These are phyloP conservation scores for Punctoribates punctum DNA, from an alignment of 2,888 invertebrate genomes.

Conservation along the genomic window DNA sequence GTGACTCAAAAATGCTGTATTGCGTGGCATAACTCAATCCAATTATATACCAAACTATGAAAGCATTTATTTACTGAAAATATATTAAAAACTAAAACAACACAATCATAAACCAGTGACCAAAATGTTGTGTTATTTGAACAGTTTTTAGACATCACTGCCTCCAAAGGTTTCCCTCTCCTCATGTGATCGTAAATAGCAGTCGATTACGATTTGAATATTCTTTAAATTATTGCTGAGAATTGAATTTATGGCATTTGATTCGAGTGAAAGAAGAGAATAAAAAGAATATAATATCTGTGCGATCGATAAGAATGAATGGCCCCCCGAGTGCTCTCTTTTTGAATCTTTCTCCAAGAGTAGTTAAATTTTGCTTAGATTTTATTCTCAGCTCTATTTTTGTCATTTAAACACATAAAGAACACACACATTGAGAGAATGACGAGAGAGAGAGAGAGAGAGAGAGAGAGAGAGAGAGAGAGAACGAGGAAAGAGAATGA, in stretches of 20 bases:
- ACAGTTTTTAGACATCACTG: background rate
- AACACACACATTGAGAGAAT: slow-evolving; percentile 4
- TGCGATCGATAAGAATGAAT: slow-evolving; percentile 15
- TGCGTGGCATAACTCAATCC: slow-evolving; percentile 31
- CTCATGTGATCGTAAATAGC: too few species aligned
- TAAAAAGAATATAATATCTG: slow-evolving; percentile 4
- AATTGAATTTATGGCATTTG: slow-evolving; percentile 11
- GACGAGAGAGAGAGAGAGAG: slow-evolving; percentile 40
- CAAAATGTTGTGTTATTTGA: background rate
- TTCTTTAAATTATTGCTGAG: background rate
- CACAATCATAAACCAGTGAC: background rate
- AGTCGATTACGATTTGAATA: background rate
- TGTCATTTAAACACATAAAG: background rate
- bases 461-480: slow-evolving; percentile 37
- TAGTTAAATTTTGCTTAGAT: slow-evolving; percentile 10
- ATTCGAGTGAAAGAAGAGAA: background rate
- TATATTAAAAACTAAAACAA: background rate
- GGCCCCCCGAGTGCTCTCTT: background rate
- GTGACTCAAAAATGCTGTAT: slow-evolving; percentile 6
- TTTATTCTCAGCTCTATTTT: background rate
- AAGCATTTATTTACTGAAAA: background rate
- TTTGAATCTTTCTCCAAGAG: background rate
- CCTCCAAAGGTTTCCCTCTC: background rate
- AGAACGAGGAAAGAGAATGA: background rate
- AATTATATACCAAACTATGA: slow-evolving; percentile 16